Conservation (phyloP, 2,797 vertebrate species). For the Tapirus indicus region DNA sequence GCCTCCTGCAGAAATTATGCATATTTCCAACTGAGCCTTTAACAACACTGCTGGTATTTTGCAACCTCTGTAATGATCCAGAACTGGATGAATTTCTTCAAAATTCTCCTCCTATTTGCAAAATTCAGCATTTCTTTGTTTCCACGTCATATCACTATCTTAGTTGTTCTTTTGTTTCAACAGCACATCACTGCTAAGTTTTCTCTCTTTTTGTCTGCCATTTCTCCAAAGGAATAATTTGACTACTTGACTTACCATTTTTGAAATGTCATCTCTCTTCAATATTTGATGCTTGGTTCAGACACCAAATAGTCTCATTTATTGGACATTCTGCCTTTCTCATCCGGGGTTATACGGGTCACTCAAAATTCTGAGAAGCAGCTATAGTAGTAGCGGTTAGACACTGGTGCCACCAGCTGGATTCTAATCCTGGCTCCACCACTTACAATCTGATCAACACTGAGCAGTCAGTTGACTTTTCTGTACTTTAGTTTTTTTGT, state of each 20-base stretch:
- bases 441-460: background rate
- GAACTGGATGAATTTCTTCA: slow-evolving; percentile 3
- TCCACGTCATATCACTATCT: background rate
- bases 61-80: background rate
- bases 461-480: background rate
- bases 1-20: background rate
- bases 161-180: slow-evolving; percentile 57
- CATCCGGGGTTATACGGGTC: background rate
- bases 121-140: background rate
- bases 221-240: slow-evolving; percentile 52
- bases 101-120: slow-evolving; percentile 4
- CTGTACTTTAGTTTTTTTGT: background rate
- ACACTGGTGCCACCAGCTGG: background rate
- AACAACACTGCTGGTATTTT: background rate
- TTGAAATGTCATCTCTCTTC: slow-evolving; percentile 42
- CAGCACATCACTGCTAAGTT: background rate
- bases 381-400: background rate
- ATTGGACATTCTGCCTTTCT: background rate
- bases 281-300: background rate
- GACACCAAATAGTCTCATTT: slow-evolving; percentile 19
- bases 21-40: background rate
- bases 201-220: slow-evolving; percentile 64
- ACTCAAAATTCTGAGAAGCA: background rate
- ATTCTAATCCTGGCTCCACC: background rate
- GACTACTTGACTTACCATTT: slow-evolving; percentile 17